These are phyloP conservation scores for Pyrrhia umbra DNA, from an alignment of 2,888 invertebrate genomes.

Conservation along the genomic window DNA sequence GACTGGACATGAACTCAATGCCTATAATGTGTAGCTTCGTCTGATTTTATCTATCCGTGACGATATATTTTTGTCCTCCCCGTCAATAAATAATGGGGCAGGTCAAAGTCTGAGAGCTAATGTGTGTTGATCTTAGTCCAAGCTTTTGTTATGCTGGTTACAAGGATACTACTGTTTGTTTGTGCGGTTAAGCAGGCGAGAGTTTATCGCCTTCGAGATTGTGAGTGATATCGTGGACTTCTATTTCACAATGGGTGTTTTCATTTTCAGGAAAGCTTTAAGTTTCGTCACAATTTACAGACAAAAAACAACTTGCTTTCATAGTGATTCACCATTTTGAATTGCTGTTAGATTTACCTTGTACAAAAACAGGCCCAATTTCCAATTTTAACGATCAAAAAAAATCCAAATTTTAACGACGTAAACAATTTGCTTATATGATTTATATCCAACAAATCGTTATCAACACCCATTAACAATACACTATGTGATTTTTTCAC, in stretches of 20 bases:
- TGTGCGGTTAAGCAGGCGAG: not conserved
- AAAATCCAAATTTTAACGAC: slow-evolving; percentile 14
- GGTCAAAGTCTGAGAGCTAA: slow-evolving; percentile 84
- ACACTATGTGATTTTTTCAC: slow-evolving; percentile 36
- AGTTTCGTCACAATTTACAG: too few species aligned
- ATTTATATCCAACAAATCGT: slow-evolving; percentile 48
- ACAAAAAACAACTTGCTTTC: too few species aligned
- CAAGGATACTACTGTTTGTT: slow-evolving; percentile 64
- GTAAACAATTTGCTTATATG: slow-evolving; percentile 40
- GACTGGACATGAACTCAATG: slow-evolving; percentile 30
- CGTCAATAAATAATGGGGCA: slow-evolving; percentile 85
- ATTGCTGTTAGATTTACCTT: slow-evolving; percentile 9
- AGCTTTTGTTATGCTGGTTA: slow-evolving; percentile 73
- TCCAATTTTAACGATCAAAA: slow-evolving; percentile 2
- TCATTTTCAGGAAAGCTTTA: too few species aligned
- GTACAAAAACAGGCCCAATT: slow-evolving; percentile 21
- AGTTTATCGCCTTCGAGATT: slow-evolving; percentile 43
- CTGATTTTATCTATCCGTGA: slow-evolving; percentile 68
- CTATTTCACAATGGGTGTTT: too few species aligned
- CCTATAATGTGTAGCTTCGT: slow-evolving; percentile 48
- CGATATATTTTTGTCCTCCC: slow-evolving; percentile 83
- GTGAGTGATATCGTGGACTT: not conserved
- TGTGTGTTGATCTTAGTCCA: slow-evolving; percentile 84
- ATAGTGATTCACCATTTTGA: slow-evolving; percentile 5
- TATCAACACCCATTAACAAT: slow-evolving; percentile 43